Evolutionary conservation across 1,140 invertebrate species (phyloP), one percentile per base, ranked within the genome.

Genomic region (Patella vulgata): DNA sequence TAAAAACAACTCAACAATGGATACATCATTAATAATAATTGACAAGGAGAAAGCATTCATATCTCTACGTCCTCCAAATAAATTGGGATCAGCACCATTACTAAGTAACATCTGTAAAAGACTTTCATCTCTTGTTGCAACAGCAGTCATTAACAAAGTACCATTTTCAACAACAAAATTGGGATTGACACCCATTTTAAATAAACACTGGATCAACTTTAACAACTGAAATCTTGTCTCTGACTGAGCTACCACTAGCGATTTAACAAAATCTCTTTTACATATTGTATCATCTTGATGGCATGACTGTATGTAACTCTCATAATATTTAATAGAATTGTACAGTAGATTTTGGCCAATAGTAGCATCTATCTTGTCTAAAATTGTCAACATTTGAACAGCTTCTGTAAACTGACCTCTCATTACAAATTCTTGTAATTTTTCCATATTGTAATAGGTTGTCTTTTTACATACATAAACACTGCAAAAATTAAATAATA

Each of bases 11-110:
- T 70, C 62, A 2, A 73, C 57, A 40, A 70, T 54, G 9, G 51
- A 21, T 14, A 65, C 57, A 44, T 73, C 64, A 59, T 70, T 67
- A 17, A 70, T 42, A 39, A 70, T 61, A 42, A 73, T 64, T 6
- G 70, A 56, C 33, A 73, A 33, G 6, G 59, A 63, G 40, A 73
- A 43, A n/a, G 70, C 66, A 40, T 66, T 72, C 53, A 70, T 64
- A 28, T 69, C 58, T 40, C 62, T 52, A 23, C 30, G 19, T 8
- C 52, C 33, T 21, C 50, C 56, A 23, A 36, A 28, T 47, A 59
- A 33, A 39, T 62, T 66, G 33, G 59, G 33, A 33, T 65, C 64
- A 14, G 67, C 64, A 23, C 67, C 63, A 63, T 67, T 61, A 52
- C 65, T 59, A 5, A 68, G 56, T 33, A 68, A 54, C 19, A 63